Percentiles rank a stretch among this genome's conserved stretches.
These are phyloP conservation scores for Agapornis canus DNA, from an alignment of 2,797 vertebrate genomes.

Conservation along the genomic window DNA sequence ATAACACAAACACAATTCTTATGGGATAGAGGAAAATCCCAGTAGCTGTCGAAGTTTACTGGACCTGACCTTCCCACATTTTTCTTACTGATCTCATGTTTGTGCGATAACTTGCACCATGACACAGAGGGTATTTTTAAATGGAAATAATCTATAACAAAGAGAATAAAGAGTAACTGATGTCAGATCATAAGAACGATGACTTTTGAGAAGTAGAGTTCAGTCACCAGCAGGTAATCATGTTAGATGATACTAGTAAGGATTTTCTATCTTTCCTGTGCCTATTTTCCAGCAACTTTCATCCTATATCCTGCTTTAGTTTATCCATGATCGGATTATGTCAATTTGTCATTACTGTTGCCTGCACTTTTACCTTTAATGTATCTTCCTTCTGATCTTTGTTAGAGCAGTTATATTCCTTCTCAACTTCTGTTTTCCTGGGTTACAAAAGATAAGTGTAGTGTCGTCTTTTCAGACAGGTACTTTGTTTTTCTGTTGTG, in stretches of 20 bases:
- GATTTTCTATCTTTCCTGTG: background rate
- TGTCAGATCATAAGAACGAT: background rate
- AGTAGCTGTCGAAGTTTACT: background rate
- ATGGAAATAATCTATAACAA: slow-evolving; percentile 12
- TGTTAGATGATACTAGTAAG: background rate
- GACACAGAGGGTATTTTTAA: background rate
- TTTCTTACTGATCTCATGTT: background rate
- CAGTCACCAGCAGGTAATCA: background rate
- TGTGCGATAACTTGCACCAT: background rate
- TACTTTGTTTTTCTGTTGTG: background rate
- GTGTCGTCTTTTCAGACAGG: background rate
- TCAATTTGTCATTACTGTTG: background rate
- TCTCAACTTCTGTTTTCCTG: background rate
- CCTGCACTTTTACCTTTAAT: background rate
- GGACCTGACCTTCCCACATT: background rate
- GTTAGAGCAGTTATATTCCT: background rate
- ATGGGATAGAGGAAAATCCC: background rate
- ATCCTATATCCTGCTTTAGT: background rate
- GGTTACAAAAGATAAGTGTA: background rate
- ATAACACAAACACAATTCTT: background rate
- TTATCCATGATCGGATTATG: background rate
- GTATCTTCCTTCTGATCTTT: background rate
- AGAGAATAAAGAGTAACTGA: slow-evolving; percentile 33
- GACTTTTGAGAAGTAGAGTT: background rate
- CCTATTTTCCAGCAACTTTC: background rate